phyloP scores from a whole-genome alignment of 2,888 invertebrate genomes.

The Conomelus anceps region DNA sequence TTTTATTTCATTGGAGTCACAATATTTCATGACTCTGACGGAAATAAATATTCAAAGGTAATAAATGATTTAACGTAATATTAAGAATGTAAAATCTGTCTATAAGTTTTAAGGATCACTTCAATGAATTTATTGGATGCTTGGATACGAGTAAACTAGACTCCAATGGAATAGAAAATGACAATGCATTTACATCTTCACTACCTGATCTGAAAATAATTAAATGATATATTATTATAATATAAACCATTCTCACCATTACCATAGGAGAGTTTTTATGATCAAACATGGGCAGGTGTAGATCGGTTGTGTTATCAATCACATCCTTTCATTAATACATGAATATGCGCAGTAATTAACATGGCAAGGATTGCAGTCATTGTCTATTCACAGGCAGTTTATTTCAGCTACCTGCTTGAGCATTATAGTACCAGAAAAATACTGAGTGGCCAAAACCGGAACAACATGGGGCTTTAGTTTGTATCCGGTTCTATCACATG shows the following conservation, averaged over 20 bases:
- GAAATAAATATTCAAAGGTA: no score
- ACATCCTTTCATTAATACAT: neutral
- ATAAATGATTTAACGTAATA: no score
- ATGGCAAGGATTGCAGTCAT: neutral
- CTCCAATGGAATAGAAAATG: no score
- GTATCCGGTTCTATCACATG: neutral
- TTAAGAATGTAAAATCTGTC: no score
- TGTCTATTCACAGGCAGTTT: neutral
- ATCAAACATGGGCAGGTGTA: neutral
- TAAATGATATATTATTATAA: no score
- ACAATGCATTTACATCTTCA: no score
- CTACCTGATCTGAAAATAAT: no score
- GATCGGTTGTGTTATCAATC: neutral
- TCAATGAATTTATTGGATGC: no score
- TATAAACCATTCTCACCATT: neutral
- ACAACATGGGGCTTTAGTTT: neutral
- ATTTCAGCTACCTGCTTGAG: neutral
- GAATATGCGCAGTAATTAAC: neutral
- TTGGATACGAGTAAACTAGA: no score
- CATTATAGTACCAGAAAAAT: neutral
- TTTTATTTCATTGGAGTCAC: no score
- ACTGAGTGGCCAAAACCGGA: neutral
- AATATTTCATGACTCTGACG: no score
- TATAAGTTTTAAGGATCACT: no score
- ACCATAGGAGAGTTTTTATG: neutral